Base-by-base conservation (phyloP, 2,888 invertebrate species). In the Athalia rosae region DNA sequence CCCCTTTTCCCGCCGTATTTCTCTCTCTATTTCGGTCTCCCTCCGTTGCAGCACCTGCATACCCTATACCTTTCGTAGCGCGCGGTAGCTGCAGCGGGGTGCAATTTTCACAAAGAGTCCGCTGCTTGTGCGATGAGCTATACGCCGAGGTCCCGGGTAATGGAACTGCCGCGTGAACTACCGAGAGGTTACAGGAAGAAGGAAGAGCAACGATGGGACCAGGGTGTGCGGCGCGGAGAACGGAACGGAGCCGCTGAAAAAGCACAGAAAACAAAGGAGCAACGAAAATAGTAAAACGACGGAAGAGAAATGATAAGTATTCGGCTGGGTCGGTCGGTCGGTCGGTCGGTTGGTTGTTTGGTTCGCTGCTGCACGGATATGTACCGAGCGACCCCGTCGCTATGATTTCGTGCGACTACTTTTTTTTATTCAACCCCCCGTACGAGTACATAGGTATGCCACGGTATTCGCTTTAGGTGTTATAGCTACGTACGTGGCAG, bases 1-100 rank as follows among this genome's bases (percentile, higher is more conserved):
- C 28, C 28, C 28, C 28, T 28, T 28, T 28, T 28, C 28, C 28
- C 28, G 28, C 28, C 28, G 28, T 28, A 28, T 28, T 28, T 28
- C 28, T 28, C 80, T 77, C 78, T 76, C 79, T 80, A 76, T 77
- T 78, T 78, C 73, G 79, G 76, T 79, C 59, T 66, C 69, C 76
- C 66, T 78, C 13, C 58, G 74, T 77, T 47, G 77, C 56, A 47
- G 77, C 76, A 43, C 77, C 62, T 79, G 58, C 28, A 41, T 50
- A 62, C 45, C 47, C 47, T 66, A 66, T 45, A 50, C 41, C 45
- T 8, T 28, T 41, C 50, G 48, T 2, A 28, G 28, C 28, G 28
- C 28, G 28, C 28, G 28, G 28, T 28, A 28, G 28, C 28, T 28
- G 28, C 28, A 28, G 28, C 28, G 28, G 28, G 28, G 53, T 50